Evolutionary conservation across 2,113 vertebrate genomes (phyloP).

Genomic region (Bostrychus sinensis): DNA sequence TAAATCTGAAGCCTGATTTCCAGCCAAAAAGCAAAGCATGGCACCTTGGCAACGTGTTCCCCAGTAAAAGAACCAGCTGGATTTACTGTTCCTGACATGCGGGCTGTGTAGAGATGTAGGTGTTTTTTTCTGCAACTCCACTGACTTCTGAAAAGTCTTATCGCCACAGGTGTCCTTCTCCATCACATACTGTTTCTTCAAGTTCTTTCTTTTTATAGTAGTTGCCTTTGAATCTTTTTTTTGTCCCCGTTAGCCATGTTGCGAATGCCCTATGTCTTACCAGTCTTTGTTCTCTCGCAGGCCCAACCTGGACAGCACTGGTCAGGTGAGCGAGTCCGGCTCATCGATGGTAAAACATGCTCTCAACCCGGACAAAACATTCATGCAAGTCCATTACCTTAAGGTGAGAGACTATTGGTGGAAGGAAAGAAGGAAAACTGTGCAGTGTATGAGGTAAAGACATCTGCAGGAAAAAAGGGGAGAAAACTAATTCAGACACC

Average conservation of each 20-base stretch:
- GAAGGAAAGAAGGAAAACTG: background rate
- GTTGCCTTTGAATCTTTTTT: background rate
- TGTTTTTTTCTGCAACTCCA: background rate
- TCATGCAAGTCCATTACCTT: constrained; percentile 97
- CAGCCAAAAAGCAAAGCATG: constrained; percentile 50
- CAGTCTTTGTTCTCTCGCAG: constrained; percentile 70
- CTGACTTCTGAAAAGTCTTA: background rate
- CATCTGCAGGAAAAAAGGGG: background rate
- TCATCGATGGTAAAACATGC: constrained; percentile 89
- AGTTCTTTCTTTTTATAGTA: background rate
- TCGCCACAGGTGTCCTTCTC: background rate
- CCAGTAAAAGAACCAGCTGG: constrained; percentile 50
- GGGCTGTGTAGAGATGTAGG: constrained; percentile 32
- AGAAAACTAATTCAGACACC: background rate
- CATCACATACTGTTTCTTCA: background rate
- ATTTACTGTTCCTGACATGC: constrained; percentile 57
- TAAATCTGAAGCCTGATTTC: constrained; percentile 71
- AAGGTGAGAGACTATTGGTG: constrained; percentile 81
- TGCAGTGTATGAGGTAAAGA: background rate
- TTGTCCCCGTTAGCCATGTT: constrained; percentile 14
- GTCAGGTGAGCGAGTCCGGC: constrained; percentile 86
- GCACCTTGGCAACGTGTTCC: constrained; percentile 53
- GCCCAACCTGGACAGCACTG: constrained; percentile 90
- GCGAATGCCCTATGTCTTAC: constrained; percentile 12
- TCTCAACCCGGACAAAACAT: constrained; percentile 92